Evolutionary conservation across 1,140 invertebrate species (phyloP).

Genomic region (Drosophila truncata): DNA sequence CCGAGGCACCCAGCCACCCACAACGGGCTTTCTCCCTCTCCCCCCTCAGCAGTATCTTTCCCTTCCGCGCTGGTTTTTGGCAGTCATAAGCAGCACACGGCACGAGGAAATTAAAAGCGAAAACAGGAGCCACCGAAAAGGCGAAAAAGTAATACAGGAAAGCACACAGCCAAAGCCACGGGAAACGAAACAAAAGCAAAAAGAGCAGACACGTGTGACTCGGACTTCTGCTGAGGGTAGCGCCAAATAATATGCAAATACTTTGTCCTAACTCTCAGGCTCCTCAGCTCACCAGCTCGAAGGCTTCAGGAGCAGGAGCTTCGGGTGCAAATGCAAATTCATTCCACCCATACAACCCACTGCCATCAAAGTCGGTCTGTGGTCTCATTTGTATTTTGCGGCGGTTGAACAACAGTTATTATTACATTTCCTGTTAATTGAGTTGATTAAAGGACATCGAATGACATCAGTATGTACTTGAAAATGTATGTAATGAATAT

Average conservation of each 20-base stretch:
- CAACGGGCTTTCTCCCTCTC: background rate
- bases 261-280: conserved; percentile 52
- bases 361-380: conserved; percentile 47
- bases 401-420: conserved; percentile 64
- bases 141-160: conserved; percentile 41
- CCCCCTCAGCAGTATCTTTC: conserved; percentile 19
- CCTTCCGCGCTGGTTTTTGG: conserved; percentile 46
- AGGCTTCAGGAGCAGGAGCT: conserved; percentile 8
- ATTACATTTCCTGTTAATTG: conserved; percentile 76
- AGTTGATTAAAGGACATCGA: conserved; percentile 78
- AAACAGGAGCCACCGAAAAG: conserved; percentile 60
- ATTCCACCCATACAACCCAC: conserved; percentile 1
- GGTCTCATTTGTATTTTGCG: conserved; percentile 67
- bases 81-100: conserved; percentile 71
- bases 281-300: conserved; percentile 26
- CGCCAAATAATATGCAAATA: conserved; percentile 79
- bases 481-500: conserved; percentile 4
- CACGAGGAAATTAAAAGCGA: conserved; percentile 79
- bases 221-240: conserved; percentile 48
- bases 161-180: conserved; percentile 24
- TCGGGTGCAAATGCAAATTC: conserved; percentile 63
- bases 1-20: background rate
- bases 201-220: conserved; percentile 64
- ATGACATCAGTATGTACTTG: conserved; percentile 13
- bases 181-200: conserved; percentile 28